Conservation (phyloP, 2,797 vertebrate species). For the Melanotaenia trifasciata region DNA sequence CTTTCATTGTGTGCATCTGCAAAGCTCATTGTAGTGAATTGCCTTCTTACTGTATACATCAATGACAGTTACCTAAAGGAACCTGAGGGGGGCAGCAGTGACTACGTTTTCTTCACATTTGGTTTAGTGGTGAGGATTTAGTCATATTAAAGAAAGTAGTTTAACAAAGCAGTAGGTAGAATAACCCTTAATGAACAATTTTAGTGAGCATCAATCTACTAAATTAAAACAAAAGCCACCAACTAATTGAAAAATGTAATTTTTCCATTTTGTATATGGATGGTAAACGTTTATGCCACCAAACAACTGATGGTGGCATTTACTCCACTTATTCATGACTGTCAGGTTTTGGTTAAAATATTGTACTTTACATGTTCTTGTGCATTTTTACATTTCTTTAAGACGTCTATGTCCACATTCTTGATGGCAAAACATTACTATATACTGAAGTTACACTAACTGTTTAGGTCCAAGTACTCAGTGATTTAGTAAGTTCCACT, state of each 20-base stretch:
- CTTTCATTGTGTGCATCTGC: neutral
- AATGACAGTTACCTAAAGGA: conserved; percentile 34
- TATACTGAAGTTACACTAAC: neutral
- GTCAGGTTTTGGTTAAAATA: neutral
- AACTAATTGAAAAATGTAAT: too few relatives aligned
- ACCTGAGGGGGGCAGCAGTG: conserved; percentile 75
- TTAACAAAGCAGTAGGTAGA: neutral
- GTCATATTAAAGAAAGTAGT: neutral
- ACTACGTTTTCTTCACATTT: conserved; percentile 13
- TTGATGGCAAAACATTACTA: neutral
- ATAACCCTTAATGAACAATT: neutral
- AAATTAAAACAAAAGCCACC: too few relatives aligned
- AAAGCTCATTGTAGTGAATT: neutral
- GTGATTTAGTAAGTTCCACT: neutral
- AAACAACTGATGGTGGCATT: neutral
- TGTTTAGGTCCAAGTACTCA: neutral
- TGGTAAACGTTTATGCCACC: too few relatives aligned
- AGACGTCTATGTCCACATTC: neutral
- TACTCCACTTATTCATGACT: neutral
- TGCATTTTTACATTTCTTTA: neutral
- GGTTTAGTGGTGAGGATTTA: neutral
- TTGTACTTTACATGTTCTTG: neutral
- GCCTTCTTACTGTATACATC: neutral
- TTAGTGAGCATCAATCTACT: neutral
- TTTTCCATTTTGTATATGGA: neutral